Evolutionary conservation across 2,113 vertebrate species (phyloP).

Genomic region (Pseudopodoces humilis): DNA sequence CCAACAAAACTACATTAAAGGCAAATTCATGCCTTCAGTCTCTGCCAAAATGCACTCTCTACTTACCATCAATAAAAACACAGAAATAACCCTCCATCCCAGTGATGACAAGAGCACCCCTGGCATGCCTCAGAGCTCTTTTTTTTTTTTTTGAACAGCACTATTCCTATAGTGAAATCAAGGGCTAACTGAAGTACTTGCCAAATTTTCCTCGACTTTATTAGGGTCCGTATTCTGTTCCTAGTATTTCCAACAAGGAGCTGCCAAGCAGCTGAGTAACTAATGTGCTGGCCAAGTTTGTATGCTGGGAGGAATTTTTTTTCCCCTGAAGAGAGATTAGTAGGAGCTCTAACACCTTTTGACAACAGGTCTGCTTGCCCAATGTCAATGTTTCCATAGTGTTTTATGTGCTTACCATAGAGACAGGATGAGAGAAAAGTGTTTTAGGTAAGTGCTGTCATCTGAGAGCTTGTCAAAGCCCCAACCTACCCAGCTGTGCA

Average conservation of each 20-base stretch:
- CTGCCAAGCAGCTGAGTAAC: conserved; percentile 64
- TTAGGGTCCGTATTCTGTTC: background rate
- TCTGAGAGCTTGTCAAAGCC: background rate
- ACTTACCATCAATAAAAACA: background rate
- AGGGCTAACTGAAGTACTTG: conserved; percentile 1
- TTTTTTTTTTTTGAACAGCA: background rate
- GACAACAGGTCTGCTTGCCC: conserved; percentile 22
- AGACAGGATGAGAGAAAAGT: background rate
- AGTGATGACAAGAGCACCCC: conserved; percentile 33
- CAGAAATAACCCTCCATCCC: background rate
- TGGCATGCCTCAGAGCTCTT: background rate
- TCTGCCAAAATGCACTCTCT: conserved; percentile 12
- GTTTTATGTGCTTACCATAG: conserved; percentile 3
- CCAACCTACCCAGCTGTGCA: background rate
- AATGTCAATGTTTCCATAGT: background rate
- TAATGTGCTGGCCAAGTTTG: conserved; percentile 8
- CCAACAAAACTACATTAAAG: background rate
- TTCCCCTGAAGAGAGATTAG: background rate
- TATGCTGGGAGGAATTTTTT: background rate
- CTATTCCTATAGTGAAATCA: background rate
- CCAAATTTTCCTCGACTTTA: conserved; percentile 16
- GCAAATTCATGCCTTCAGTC: background rate
- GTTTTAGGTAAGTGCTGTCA: background rate
- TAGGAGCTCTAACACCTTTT: conserved; percentile 18
- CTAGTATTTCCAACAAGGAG: conserved; percentile 27